These are phyloP conservation scores for Fistularia commersonii DNA, from an alignment of 2,797 vertebrate species.

Conservation along the genomic window DNA sequence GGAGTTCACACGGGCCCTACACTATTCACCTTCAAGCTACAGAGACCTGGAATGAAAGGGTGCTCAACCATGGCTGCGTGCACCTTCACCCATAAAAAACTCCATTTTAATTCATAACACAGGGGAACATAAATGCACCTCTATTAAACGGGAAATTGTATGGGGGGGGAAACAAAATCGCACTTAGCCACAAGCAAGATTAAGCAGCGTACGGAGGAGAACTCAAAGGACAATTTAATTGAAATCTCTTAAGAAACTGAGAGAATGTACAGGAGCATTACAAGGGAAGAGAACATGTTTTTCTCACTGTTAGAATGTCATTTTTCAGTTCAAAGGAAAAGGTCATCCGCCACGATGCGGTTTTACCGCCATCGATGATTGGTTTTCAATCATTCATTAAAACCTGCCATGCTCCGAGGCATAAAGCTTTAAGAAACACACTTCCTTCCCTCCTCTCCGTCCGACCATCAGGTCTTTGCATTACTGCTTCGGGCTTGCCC, in stretches of 20 bases:
- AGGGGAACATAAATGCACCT: conserved; percentile 61
- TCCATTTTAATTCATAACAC: conserved; percentile 69
- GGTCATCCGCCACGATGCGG: conserved; percentile 65
- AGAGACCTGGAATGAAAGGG: conserved; percentile 60
- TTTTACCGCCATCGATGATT: conserved; percentile 75
- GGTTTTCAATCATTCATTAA: conserved; percentile 81
- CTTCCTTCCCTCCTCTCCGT: conserved; percentile 35
- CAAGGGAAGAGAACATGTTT: conserved; percentile 17
- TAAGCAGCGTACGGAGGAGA: conserved; percentile 57
- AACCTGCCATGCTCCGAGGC: conserved; percentile 72
- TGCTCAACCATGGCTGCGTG: conserved; percentile 58
- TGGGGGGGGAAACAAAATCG: conserved; percentile 48
- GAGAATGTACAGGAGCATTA: conserved; percentile 18
- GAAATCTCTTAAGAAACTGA: conserved; percentile 55
- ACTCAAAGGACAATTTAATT: conserved; percentile 61
- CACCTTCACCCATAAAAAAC: conserved; percentile 55
- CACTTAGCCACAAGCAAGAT: conserved; percentile 63
- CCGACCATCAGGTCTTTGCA: conserved; percentile 49
- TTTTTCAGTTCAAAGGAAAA: conserved; percentile 70
- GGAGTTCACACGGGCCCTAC: conserved; percentile 51
- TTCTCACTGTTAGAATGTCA: conserved; percentile 52
- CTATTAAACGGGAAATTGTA: conserved; percentile 60
- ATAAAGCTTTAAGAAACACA: conserved; percentile 71
- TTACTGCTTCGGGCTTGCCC: conserved; percentile 33
- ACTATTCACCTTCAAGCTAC: conserved; percentile 70